Conservation (phyloP, 2,113 vertebrate genomes). For the Ranitomeya variabilis region DNA sequence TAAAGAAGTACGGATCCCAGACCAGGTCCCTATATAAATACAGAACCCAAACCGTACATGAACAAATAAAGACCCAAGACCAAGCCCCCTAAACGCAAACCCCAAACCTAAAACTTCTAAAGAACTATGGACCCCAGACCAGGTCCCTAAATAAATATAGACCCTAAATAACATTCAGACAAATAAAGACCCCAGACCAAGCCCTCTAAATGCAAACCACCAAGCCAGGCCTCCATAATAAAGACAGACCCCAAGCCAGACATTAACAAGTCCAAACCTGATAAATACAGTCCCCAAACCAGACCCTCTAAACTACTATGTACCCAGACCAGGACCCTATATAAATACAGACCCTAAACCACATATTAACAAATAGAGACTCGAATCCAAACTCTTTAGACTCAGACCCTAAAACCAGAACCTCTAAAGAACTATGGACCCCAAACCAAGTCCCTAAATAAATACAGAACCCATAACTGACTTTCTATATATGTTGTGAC, state of each 20-base stretch:
- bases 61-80: background rate
- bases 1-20: background rate
- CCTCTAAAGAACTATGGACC: background rate
- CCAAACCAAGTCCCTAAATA: background rate
- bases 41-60: background rate
- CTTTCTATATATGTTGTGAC: too few relatives aligned
- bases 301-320: background rate
- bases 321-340: background rate
- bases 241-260: background rate
- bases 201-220: too few relatives aligned
- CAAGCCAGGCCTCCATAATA: too few relatives aligned
- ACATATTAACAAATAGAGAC: background rate
- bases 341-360: background rate
- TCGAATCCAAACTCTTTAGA: background rate
- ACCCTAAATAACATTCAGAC: background rate
- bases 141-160: background rate
- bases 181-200: too few relatives aligned
- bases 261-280: background rate
- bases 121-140: background rate
- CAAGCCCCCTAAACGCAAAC: background rate
- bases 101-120: background rate
- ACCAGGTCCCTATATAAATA: background rate
- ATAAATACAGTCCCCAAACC: background rate
- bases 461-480: background rate
- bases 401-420: background rate